Evolutionary conservation across 2,113 vertebrate species (phyloP).

Genomic region (Solenodon paradoxus): DNA sequence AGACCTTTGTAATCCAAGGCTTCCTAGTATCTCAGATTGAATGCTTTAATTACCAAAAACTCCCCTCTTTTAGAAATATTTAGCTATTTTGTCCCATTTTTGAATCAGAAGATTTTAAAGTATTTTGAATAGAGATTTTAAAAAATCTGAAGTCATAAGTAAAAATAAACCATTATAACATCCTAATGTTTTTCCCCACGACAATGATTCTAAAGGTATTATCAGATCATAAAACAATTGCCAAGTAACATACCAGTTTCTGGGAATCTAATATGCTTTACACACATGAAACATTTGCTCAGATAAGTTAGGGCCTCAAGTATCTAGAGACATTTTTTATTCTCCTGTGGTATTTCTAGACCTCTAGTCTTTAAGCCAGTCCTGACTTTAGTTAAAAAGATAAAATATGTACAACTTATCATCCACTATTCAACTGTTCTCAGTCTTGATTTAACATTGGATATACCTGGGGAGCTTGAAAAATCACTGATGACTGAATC

Average conservation of each 20-base stretch:
- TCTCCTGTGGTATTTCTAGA: neutral
- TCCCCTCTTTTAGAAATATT: slow-evolving; percentile 53
- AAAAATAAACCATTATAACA: neutral
- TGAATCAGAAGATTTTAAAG: slow-evolving; percentile 37
- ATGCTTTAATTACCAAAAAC: slow-evolving; percentile 45
- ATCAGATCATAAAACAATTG: neutral
- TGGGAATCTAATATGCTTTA: neutral
- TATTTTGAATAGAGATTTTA: slow-evolving; percentile 46
- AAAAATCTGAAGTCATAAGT: slow-evolving; percentile 13
- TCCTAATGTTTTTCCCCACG: neutral
- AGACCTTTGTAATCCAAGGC: slow-evolving; percentile 29
- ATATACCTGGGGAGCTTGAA: neutral
- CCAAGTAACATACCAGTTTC: neutral
- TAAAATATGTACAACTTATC: neutral
- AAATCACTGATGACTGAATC: neutral
- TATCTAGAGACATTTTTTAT: neutral
- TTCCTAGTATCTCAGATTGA: slow-evolving; percentile 63
- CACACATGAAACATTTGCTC: neutral
- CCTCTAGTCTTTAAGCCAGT: neutral
- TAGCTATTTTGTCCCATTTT: neutral
- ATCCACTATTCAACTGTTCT: neutral
- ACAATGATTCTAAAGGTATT: neutral
- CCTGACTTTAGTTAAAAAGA: neutral
- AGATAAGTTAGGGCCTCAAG: neutral
- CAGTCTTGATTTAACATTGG: neutral